Base-by-base conservation (phyloP, 2,113 vertebrate species). In the Paracanthobrama guichenoti region DNA sequence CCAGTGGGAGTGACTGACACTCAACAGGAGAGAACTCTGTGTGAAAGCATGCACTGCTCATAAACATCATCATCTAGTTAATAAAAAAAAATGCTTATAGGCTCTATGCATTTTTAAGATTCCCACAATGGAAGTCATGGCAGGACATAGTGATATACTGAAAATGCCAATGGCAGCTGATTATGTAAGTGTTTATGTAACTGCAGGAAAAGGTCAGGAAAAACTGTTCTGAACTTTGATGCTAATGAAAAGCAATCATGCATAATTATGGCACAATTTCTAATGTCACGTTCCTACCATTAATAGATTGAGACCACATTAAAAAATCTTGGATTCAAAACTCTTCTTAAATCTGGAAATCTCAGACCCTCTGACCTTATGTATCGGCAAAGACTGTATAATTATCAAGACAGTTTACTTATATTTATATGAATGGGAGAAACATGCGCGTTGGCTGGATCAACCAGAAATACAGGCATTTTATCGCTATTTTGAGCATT, bases 231-330 rank as follows among this genome's bases (percentile, higher is more conserved):
- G 50, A 85, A 71, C 53, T 42, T 10, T 44, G 18, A 67, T 24
- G 39, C 50, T 79, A 57, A 79, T 79, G 83, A 79, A 79, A 84
- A 8, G 64, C 50, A 84, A 79, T 39, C 18, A 44, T 78, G 82
- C 16, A 39, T 69, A 48, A 84, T 48, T 60, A 46, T 12, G 3
- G 22, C 53, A 69, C n/a, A 48, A 79, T 44, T 16, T 48, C 14
- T 55, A 67, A 42, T 53, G 24, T 67, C 24, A 39, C 22, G 50
- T 78, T 84, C 59, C 31, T 28, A 50, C 31, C 26, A 12, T 53
- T 67, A 39, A n/a, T 44, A 44, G 35, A 44, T n/a, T 22, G 31
- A 42, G 18, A 71, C 31, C 11, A 66, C 26, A 28, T 16, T 35
- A 5, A 16, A 28, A 22, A 62, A 62, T 26, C 22, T 62, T 2